A percentile compares a stretch with the other conserved stretches of the same genome.
Conservation (phyloP, 2,113 vertebrate species). For the Burhinus oedicnemus region DNA sequence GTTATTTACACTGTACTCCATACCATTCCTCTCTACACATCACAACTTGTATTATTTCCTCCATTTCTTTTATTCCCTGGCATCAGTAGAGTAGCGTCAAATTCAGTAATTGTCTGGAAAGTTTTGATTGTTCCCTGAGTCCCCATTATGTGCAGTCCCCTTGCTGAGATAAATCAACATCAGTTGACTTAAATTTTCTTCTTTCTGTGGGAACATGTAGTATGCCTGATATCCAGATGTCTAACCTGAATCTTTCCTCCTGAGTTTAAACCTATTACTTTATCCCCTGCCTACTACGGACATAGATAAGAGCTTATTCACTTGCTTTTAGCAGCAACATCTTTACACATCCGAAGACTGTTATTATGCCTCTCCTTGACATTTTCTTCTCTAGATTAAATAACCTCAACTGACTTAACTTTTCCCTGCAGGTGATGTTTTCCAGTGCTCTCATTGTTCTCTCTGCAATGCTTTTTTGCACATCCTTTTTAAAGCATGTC, state of each 20-base stretch:
- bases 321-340: constrained; percentile 20
- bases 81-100: not conserved
- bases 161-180: constrained; percentile 44
- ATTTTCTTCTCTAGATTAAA: constrained; percentile 40
- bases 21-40: not conserved
- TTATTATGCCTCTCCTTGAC: not conserved
- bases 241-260: not conserved
- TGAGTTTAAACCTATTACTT: constrained; percentile 46
- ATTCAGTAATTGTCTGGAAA: not conserved
- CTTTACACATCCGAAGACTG: not conserved
- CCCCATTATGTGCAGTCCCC: not conserved
- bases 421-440: not conserved
- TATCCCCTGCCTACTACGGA: not conserved
- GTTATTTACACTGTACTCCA: not conserved
- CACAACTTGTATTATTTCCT: not conserved
- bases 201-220: not conserved
- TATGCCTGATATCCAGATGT: constrained; percentile 8
- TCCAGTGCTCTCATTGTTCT: not conserved
- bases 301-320: not conserved
- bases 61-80: not conserved
- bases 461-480: not conserved
- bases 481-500: not conserved
- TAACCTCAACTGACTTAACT: constrained; percentile 18
- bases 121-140: constrained; percentile 19
- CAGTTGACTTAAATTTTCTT: not conserved